phyloP scores from a whole-genome alignment of 2,888 invertebrate genomes.

The Neocrepidodera transversa region DNA sequence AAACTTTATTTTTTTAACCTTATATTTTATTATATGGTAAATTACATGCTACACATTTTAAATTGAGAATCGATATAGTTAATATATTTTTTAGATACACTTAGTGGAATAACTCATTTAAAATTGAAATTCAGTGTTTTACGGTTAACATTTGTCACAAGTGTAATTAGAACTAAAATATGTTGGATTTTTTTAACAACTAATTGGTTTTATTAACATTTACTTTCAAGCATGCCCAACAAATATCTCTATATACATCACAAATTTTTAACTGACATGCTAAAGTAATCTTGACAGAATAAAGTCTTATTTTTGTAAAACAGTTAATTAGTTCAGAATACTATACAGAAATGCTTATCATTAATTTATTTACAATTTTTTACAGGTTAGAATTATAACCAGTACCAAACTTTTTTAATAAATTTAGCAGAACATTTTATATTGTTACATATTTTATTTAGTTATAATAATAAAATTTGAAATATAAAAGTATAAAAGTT shows the following conservation, averaged over 20 bases:
- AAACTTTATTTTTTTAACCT: constrained; percentile 46
- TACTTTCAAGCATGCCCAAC: constrained; percentile 5
- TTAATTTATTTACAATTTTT: constrained; percentile 33
- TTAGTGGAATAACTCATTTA: constrained; percentile 40
- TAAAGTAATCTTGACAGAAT: constrained; percentile 24
- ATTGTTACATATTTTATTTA: too few species aligned
- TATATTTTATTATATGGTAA: constrained; percentile 47
- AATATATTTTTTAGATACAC: constrained; percentile 46
- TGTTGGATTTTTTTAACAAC: background rate
- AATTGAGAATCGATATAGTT: constrained; percentile 47
- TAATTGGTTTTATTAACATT: background rate
- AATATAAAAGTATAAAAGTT: too few species aligned
- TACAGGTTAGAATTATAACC: constrained; percentile 17
- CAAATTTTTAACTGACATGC: constrained; percentile 8
- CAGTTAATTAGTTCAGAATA: constrained; percentile 5
- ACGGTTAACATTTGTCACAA: constrained; percentile 11
- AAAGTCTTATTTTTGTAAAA: constrained; percentile 18
- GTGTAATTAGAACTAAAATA: background rate
- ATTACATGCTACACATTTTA: constrained; percentile 52
- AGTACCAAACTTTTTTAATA: constrained; percentile 5
- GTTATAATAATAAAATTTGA: too few species aligned
- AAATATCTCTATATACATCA: background rate
- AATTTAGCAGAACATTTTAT: too few species aligned
- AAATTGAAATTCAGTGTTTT: constrained; percentile 24
- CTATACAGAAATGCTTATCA: constrained; percentile 33